Base-by-base conservation (phyloP, 2,113 vertebrate species). In the Myotis yumanensis region DNA sequence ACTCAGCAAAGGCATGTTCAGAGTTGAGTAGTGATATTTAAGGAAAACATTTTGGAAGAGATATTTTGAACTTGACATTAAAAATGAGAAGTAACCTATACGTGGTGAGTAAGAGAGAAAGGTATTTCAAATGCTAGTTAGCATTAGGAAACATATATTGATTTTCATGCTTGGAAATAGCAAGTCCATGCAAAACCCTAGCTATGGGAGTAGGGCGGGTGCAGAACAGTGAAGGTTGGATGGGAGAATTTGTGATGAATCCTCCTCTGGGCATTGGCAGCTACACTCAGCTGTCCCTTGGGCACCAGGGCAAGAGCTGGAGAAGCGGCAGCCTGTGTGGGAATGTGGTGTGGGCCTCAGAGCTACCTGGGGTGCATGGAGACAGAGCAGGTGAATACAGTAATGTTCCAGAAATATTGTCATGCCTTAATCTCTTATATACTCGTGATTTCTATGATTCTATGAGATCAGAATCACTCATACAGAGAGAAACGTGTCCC, bases 131-230 rank as follows among this genome's bases (percentile, higher is more conserved):
- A 71, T 28, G 40, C 25, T 86, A 30, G 73, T 20, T 35, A 20
- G 40, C 54, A 28, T 69, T 84, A 73, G 57, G 69, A 86, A 82
- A 85, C 12, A 35, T 17, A 32, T 11, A 57, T 6, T 54, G 40
- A 77, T 48, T 32, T 57, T 28, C 1, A 4, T 6, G 11, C 10
- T 4, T 71, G 10, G 18, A 76, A 89, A 28, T 51, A 90, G 76
- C 48, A 80, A 51, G 9, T 23, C 12, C n/a, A 3, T 14, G 52
- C 22, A 83, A 92, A 92, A 43, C 25, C 48, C 32, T 28, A 52
- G 22, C 75, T 48, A 30, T 8, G n/a, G 4, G 10, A n/a, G 0
- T 22, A 18, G 9, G 16, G 18, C 0, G 1, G 15, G 9, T 22
- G 23, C 8, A 0, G 14, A 87, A 18, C 43, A 22, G 15, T 9